Evolutionary conservation across 2,888 invertebrate genomes (phyloP).

Genomic region (Minunthozetes semirufus): DNA sequence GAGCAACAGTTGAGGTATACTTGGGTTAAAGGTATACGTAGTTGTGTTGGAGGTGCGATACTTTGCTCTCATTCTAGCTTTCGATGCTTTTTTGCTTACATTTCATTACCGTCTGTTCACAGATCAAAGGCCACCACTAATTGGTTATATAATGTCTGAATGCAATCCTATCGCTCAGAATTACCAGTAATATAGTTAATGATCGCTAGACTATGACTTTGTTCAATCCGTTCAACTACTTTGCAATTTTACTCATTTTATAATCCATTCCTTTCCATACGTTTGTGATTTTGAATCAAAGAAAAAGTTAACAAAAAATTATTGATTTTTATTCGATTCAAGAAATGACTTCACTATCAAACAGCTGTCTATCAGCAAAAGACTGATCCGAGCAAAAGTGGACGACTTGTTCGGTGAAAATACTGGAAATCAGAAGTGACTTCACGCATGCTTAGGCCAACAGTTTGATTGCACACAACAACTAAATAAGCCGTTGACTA

Average conservation of each 20-base stretch:
- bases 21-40: neutral
- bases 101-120: conserved; percentile 10
- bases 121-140: conserved; percentile 26
- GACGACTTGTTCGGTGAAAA: neutral
- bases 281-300: neutral
- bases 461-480: conserved; percentile 1
- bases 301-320: neutral
- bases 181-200: neutral
- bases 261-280: neutral
- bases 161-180: neutral
- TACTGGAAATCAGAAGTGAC: neutral
- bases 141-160: conserved; percentile 6
- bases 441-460: conserved; percentile 25
- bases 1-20: neutral
- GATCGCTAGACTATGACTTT: conserved; percentile 15
- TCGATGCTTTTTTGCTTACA: neutral
- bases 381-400: neutral
- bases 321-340: conserved; percentile 19
- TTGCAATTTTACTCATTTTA: conserved; percentile 18
- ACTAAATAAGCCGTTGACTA: conserved; percentile 7
- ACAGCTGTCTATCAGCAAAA: conserved; percentile 21
- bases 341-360: conserved; percentile 25
- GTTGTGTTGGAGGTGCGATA: neutral
- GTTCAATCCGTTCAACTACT: neutral
- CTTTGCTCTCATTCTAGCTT: neutral